These are phyloP conservation scores for Campylomormyrus numenius DNA, from an alignment of 2,113 vertebrate genomes.

Conservation along the genomic window DNA sequence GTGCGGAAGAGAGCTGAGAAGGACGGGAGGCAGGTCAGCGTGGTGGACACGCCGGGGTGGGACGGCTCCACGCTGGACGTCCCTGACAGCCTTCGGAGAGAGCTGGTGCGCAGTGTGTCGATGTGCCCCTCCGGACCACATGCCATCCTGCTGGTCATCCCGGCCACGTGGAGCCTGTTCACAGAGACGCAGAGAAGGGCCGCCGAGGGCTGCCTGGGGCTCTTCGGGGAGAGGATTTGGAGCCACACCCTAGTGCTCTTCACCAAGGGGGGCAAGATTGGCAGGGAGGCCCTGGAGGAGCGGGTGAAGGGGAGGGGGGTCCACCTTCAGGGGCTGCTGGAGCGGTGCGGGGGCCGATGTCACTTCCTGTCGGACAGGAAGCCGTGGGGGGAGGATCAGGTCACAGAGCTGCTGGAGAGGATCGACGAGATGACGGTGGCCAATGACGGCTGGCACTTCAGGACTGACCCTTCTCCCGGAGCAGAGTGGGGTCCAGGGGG, in stretches of 20 bases:
- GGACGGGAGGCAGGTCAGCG: background rate
- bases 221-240: background rate
- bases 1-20: background rate
- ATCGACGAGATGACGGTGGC: slow-evolving; percentile 15
- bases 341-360: slow-evolving; percentile 30
- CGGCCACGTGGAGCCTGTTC: background rate
- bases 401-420: slow-evolving; percentile 25
- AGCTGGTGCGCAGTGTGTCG: background rate
- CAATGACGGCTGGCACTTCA: background rate
- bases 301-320: slow-evolving; percentile 17
- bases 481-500: background rate
- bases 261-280: background rate
- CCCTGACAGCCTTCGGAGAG: background rate
- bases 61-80: background rate
- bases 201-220: background rate
- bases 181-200: background rate
- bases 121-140: background rate
- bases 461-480: background rate
- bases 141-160: slow-evolving; percentile 1
- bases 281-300: background rate
- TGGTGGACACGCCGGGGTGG: background rate
- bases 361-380: slow-evolving; percentile 33
- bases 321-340: slow-evolving; percentile 34
- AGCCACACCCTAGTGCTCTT: background rate
- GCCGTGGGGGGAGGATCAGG: slow-evolving; percentile 24